These are phyloP conservation scores for Mastacembelus armatus DNA, from an alignment of 2,797 vertebrate genomes.

Conservation along the genomic window DNA sequence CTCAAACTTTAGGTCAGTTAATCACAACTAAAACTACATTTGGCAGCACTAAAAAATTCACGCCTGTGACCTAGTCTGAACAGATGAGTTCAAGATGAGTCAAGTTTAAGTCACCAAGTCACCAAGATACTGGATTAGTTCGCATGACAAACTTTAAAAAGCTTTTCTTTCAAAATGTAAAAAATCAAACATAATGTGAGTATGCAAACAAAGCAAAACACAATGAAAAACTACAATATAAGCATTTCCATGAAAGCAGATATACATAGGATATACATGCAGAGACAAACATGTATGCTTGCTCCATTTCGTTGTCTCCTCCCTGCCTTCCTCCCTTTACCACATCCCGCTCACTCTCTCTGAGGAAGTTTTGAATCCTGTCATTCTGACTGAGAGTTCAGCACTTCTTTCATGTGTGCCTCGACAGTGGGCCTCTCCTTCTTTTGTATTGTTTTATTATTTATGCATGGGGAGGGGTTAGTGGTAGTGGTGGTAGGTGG, in stretches of 20 bases:
- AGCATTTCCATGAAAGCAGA: conserved; percentile 5
- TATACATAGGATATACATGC: conserved; percentile 47
- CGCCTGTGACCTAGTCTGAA: not conserved
- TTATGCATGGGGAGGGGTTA: conserved; percentile 79
- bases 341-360: conserved; percentile 47
- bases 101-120: not conserved
- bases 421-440: conserved; percentile 76
- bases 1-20: not conserved
- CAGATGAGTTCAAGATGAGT: not conserved
- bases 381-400: conserved; percentile 72
- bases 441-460: conserved; percentile 89
- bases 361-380: conserved; percentile 77
- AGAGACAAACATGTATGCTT: conserved; percentile 57
- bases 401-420: conserved; percentile 82
- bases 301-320: conserved; percentile 22
- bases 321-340: conserved; percentile 30
- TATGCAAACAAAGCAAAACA: not conserved
- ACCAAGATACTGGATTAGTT: not conserved
- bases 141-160: not conserved
- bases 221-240: not conserved
- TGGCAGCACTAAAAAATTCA: not conserved
- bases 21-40: not conserved
- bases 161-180: not conserved
- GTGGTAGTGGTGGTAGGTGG: conserved; percentile 26
- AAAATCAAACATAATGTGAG: not conserved